Evolutionary conservation across 1,140 invertebrate genomes (phyloP), one percentile per base, ranked within the genome.

Genomic region (Megalonaias nervosa): DNA sequence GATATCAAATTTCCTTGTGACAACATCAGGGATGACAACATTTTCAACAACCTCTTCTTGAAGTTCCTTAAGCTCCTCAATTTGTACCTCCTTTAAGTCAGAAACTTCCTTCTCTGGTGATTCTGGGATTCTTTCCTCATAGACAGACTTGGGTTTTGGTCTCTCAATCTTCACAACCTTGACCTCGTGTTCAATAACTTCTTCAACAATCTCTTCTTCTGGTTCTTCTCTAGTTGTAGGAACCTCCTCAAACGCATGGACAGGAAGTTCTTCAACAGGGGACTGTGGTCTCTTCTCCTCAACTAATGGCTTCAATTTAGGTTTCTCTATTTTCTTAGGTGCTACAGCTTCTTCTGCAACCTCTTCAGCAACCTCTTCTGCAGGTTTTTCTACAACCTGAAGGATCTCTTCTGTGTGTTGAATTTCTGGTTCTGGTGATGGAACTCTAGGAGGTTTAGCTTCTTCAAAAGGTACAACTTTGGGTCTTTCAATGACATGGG

Each of bases 321-420:
- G 83, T 65, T 81, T 67, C 13, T 82, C 70, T 38, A 84, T 80
- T 48, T 74, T 74, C 21, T 73, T 59, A 75, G 82, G 79, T 81
- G 87, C 85, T 57, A 80, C 75, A 58, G 83, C 67, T 77, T 88
- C 85, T 74, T 89, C 86, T 21, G 82, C 73, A 72, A 82, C 82
- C 58, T 85, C 84, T 62, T 85, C 85, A 71, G 58, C 71, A 60
- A 68, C 67, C 38, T 69, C 70, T 69, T 81, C 77, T 67, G 81
- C 83, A 62, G 56, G 62, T 56, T 73, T 60, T 61, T 70, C 69
- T 67, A 76, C 71, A 9, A 23, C 65, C 65, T 17, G 19, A 21
- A 31, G 26, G 12, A 31, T 5, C 2, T n/a, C 2, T 67, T 16
- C 19, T 11, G 14, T 31, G 17, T 21, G 71, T 70, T 64, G 68